phyloP scores from a whole-genome alignment of 2,113 vertebrate species.

The Dasyprocta punctata region DNA sequence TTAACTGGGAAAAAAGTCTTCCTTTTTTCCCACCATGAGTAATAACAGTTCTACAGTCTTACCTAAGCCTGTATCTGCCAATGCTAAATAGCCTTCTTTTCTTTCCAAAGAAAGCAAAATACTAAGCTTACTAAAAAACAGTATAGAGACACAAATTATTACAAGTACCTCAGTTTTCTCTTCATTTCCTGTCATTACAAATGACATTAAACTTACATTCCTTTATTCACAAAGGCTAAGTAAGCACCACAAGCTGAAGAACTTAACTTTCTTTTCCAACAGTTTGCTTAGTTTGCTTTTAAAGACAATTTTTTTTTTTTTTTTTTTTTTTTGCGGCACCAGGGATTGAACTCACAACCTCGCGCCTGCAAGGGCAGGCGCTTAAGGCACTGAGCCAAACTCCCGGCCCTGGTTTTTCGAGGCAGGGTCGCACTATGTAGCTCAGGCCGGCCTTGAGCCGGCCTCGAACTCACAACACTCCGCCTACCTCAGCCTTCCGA shows the following conservation, averaged over 20 bases:
- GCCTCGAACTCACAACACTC: too few species aligned
- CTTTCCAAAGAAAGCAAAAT: constrained; percentile 10
- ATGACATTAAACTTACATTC: neutral
- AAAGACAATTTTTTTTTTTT: too few species aligned
- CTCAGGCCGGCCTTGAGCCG: too few species aligned
- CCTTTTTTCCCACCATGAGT: neutral
- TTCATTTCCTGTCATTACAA: constrained; percentile 32
- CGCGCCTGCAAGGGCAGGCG: too few species aligned
- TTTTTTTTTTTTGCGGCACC: too few species aligned
- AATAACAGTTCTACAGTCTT: constrained; percentile 22
- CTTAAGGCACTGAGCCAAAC: too few species aligned
- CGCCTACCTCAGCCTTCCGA: too few species aligned
- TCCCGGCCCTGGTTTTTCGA: too few species aligned
- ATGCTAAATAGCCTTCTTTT: neutral
- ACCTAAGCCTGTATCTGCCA: constrained; percentile 33
- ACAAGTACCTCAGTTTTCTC: neutral
- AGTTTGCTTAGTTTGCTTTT: too few species aligned
- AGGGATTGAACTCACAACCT: too few species aligned
- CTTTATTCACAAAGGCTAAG: constrained; percentile 14
- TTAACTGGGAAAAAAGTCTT: neutral
- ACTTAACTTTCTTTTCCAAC: neutral
- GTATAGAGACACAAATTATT: neutral
- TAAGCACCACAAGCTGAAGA: constrained; percentile 28
- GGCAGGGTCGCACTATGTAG: too few species aligned
- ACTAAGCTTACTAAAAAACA: neutral